Evolutionary conservation across 2,113 vertebrate genomes (phyloP), one percentile per base, ranked within the genome.

Genomic region (Cinclus mexicanus): DNA sequence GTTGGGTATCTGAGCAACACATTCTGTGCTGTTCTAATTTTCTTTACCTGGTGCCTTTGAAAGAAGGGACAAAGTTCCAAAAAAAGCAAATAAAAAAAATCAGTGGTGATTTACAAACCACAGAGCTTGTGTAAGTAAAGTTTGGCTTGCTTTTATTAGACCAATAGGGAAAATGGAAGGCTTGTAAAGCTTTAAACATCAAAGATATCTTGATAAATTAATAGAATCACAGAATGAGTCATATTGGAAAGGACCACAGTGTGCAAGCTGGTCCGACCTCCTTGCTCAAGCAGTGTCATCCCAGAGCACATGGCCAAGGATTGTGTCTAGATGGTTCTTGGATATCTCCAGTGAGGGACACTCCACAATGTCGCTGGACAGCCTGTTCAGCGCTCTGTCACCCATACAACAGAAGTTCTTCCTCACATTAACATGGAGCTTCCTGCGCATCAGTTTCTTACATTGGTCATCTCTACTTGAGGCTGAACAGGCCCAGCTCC

Each of bases 181-280:
- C 35, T 89, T 94, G 41, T 91, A 94, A 89, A 67, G 23, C 25
- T 94, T 89, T 61, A 52, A 85, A 71, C 26, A 44, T 95, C n/a
- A 74, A 83, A 75, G 16, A 42, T 9, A 6, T 52, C 28, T 71
- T 77, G 25, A 44, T 37, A 22, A 59, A 68, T 42, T 26, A 11
- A 50, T 31, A 33, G 22, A 59, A 25, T 76, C 21, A 14, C 44
- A 44, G 61, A 22, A 52, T 26, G 21, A 37, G 21, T 44, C 44
- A 68, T 25, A 39, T 31, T 50, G 16, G 26, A 59, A 60, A 33
- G 71, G 25, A 42, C 14, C 33, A 22, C 31, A 35, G 13, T 35
- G 20, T 26, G 15, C 57, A 53, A 35, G 18, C 31, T 67, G 70
- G 52, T 57, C 42, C 8, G 14, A 0, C 42, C 20, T 50, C 25